Base-by-base conservation (phyloP, 1,140 invertebrate species). In the Dolichoris vasculosae region DNA sequence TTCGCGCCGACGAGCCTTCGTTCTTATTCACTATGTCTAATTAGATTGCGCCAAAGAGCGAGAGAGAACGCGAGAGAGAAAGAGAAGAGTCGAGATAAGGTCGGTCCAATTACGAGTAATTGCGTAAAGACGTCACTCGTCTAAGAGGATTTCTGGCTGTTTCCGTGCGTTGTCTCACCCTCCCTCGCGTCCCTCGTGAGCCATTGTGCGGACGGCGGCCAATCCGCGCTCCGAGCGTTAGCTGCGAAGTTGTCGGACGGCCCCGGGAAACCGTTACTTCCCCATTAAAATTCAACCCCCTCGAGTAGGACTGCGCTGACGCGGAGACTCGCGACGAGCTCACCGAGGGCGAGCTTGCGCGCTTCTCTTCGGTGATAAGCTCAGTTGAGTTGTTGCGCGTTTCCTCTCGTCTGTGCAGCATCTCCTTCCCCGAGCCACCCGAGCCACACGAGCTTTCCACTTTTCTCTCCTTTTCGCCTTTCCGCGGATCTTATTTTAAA, bases 121-220 rank as follows among this genome's bases (percentile, higher is more conserved):
- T 93, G 92, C 92, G 92, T 93, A 93, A 93, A 93, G 92, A 93
- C 92, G 92, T 93, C 92, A 93, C 90, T 90, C 87, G 81, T 89
- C 88, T 93, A 92, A 93, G 92, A 92, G 92, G 92, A 93, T 93
- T 93, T 92, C 92, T 88, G 84, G 83, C 88, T 89, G 88, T 88
- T 92, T 91, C 92, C 90, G 90, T 88, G 89, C 90, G 83, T 43
- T 43, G 40, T 43, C 69, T 26, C 55, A 7, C 55, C 87, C 87
- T 87, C 88, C 89, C 43, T 67, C 63, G 40, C 30, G 13, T 20
- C 40, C 64, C 55, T 9, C 43, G 64, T 35, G 55, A 20, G 71
- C 82, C 82, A 83, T 76, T 83, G 82, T 83, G 38, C 59, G 83
- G 23, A 40, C 92, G 90, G 89, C 87, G 81, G 80, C 88, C 89